Evolutionary conservation across 1,140 invertebrate genomes (phyloP).

Genomic region (Eupristina koningsbergeri): DNA sequence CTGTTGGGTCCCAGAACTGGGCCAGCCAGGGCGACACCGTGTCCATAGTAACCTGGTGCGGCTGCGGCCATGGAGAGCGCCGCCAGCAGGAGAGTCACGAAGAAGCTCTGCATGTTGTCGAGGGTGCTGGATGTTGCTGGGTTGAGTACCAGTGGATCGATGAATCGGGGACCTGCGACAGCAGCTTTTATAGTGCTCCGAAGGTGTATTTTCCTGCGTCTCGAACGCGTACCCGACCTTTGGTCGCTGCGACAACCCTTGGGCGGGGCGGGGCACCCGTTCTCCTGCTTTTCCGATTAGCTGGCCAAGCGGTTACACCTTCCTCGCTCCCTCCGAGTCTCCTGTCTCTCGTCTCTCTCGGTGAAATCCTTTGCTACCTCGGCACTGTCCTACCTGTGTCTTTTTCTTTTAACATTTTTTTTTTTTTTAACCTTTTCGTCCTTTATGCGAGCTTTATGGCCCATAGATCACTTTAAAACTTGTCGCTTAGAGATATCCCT

Average conservation of each 20-base stretch:
- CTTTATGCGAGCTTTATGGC: too few relatives aligned
- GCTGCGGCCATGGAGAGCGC: constrained; percentile 60
- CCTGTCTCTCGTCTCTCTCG: constrained; percentile 20
- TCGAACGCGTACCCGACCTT: not conserved
- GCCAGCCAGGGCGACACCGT: constrained; percentile 60
- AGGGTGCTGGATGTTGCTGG: not conserved
- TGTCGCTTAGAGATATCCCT: too few relatives aligned
- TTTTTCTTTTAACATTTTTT: not conserved
- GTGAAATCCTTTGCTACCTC: not conserved
- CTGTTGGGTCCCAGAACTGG: constrained; percentile 61
- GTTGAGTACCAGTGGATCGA: constrained; percentile 24
- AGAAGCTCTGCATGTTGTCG: constrained; percentile 59
- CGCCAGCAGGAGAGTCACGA: constrained; percentile 61
- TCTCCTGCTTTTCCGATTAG: constrained; percentile 20
- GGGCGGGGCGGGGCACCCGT: constrained; percentile 41
- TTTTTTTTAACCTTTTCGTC: too few relatives aligned
- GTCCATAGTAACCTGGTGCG: constrained; percentile 62
- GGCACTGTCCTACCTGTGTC: not conserved
- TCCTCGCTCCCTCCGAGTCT: too few relatives aligned
- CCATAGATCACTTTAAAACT: too few relatives aligned
- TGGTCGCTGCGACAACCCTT: constrained; percentile 21
- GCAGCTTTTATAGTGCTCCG: constrained; percentile 34
- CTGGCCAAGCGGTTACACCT: constrained; percentile 6
- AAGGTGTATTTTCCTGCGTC: not conserved
- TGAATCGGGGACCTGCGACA: not conserved